Conservation (phyloP, 1,140 invertebrate species). For the Drosophila eugracilis region DNA sequence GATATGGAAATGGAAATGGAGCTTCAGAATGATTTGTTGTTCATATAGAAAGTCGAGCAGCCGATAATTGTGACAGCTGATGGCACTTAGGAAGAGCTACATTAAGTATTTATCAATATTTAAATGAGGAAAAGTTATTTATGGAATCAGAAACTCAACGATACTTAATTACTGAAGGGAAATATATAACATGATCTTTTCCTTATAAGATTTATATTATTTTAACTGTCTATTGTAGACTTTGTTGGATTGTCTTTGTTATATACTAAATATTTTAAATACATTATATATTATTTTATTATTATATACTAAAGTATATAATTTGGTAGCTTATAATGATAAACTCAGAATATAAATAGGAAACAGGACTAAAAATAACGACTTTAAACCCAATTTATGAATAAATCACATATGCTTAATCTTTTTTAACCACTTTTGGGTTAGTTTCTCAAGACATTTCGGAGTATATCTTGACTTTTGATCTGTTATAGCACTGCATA, state of each 20-base stretch:
- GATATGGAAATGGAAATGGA: conserved; percentile 20
- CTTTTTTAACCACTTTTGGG: background rate
- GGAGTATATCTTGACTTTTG: background rate
- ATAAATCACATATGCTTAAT: background rate
- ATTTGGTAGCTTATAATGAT: too few relatives aligned
- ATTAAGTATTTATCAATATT: conserved; percentile 23
- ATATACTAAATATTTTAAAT: too few relatives aligned
- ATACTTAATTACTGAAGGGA: background rate
- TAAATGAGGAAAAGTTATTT: conserved; percentile 36
- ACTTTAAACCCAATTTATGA: too few relatives aligned
- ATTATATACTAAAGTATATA: too few relatives aligned
- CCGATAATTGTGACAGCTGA: conserved; percentile 25
- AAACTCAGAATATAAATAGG: too few relatives aligned
- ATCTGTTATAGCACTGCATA: conserved; percentile 6
- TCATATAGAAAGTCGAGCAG: conserved; percentile 56
- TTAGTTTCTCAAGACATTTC: background rate
- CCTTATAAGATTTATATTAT: background rate
- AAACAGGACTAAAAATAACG: too few relatives aligned
- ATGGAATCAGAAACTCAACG: background rate
- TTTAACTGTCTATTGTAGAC: background rate
- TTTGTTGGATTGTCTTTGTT: too few relatives aligned
- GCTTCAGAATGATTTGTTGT: conserved; percentile 19
- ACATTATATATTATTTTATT: background rate
- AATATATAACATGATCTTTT: background rate
- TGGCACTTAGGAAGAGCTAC: conserved; percentile 26